Percentiles rank a stretch among this genome's conserved stretches.
phyloP scores from a whole-genome alignment of 2,113 vertebrate genomes.

The Sclerurus mexicanus region DNA sequence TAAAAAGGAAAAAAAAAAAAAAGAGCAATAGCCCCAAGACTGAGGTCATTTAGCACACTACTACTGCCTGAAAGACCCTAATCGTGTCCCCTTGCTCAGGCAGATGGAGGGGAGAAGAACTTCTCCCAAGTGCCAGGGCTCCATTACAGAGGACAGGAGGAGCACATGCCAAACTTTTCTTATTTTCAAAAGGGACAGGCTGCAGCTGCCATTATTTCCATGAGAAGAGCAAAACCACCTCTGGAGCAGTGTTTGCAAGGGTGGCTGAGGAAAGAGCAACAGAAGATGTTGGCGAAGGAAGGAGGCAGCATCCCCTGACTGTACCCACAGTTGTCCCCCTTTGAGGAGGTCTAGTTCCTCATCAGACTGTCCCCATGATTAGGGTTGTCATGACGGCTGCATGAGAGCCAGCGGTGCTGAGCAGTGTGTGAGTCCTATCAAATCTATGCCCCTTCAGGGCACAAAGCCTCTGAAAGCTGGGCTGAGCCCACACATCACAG shows the following conservation, averaged over 20 bases:
- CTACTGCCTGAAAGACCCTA: background rate
- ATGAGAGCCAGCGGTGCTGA: accelerated
- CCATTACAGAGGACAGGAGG: background rate
- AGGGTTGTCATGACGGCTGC: accelerated
- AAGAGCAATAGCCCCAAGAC: background rate
- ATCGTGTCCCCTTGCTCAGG: background rate
- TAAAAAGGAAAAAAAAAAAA: background rate
- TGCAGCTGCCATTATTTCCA: background rate
- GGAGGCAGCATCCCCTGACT: background rate
- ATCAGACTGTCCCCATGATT: accelerated
- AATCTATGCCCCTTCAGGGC: background rate
- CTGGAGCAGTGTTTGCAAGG: accelerated
- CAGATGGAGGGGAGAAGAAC: background rate
- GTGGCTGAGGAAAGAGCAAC: background rate
- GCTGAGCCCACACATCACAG: accelerated
- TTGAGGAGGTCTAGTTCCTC: background rate
- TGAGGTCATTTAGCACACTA: background rate
- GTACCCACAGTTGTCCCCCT: background rate
- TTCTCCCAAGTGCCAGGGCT: background rate
- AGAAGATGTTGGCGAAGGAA: background rate
- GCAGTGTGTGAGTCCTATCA: accelerated
- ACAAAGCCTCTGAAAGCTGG: background rate
- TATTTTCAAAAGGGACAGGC: background rate
- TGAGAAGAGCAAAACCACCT: background rate
- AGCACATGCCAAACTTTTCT: background rate